Percentiles rank a stretch among this genome's conserved stretches.
phyloP scores from a whole-genome alignment of 2,888 invertebrate genomes.

The Hyalella azteca region DNA sequence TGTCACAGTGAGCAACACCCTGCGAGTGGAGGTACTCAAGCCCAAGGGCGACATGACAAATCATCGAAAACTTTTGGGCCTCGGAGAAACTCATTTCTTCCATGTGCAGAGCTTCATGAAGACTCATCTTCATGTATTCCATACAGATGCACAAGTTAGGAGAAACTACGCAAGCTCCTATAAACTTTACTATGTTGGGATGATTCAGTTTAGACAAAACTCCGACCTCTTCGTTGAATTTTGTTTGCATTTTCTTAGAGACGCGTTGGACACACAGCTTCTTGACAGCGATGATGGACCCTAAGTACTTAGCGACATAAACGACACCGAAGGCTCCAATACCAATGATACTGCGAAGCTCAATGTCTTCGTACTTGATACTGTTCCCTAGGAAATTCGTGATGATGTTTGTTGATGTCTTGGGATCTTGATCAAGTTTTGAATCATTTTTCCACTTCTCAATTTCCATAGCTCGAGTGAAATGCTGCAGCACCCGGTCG shows the following conservation, averaged over 20 bases:
- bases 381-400: neutral
- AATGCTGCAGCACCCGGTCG: neutral
- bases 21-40: neutral
- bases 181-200: neutral
- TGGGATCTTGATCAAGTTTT: neutral
- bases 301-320: neutral
- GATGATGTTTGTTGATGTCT: neutral
- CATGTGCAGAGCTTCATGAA: neutral
- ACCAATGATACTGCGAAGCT: neutral
- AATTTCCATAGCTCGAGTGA: slow-evolving; percentile 14
- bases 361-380: neutral
- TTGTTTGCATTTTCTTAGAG: neutral
- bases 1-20: slow-evolving; percentile 1
- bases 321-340: neutral
- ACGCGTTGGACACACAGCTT: slow-evolving; percentile 13
- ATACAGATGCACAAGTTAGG: slow-evolving; percentile 11
- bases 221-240: neutral
- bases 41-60: neutral
- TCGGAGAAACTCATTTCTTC: neutral
- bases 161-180: slow-evolving; percentile 1
- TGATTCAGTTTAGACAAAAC: neutral
- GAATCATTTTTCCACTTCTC: slow-evolving; percentile 9
- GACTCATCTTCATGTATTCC: slow-evolving; percentile 9
- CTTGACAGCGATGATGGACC: neutral
- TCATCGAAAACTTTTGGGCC: neutral